Evolutionary conservation across 1,140 invertebrate genomes (phyloP).

Genomic region (Drosophila kanapiae): DNA sequence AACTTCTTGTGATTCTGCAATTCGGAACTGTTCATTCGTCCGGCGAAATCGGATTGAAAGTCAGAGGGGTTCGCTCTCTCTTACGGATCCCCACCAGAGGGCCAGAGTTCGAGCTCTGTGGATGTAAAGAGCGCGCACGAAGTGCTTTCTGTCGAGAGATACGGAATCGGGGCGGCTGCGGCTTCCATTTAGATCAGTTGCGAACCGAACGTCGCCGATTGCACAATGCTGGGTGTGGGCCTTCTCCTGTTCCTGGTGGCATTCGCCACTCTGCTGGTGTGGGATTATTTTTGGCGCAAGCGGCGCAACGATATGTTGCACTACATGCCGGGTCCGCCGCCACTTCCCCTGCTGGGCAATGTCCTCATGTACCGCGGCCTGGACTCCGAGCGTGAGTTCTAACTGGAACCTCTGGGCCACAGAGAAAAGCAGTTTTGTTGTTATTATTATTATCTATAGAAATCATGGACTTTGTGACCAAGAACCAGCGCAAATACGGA

Average conservation of each 20-base stretch:
- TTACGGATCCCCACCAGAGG: background rate
- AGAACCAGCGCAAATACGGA: constrained; percentile 62
- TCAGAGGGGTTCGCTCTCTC: background rate
- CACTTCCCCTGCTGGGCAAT: constrained; percentile 61
- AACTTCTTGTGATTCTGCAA: background rate
- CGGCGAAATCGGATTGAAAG: background rate
- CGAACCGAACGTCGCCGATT: constrained; percentile 1
- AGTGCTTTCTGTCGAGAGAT: background rate
- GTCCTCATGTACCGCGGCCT: constrained; percentile 44
- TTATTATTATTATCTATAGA: constrained; percentile 28
- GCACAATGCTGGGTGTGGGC: constrained; percentile 43
- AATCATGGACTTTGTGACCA: constrained; percentile 49
- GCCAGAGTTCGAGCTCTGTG: background rate
- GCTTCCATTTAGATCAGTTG: constrained; percentile 11
- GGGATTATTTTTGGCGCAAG: constrained; percentile 64
- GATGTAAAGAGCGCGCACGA: constrained; percentile 12
- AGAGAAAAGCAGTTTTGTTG: too few relatives aligned
- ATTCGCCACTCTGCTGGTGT: constrained; percentile 50
- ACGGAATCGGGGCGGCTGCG: background rate
- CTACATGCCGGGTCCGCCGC: constrained; percentile 49
- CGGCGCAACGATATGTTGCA: constrained; percentile 52
- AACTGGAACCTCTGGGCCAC: background rate
- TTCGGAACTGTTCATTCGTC: background rate
- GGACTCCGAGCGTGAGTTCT: constrained; percentile 52
- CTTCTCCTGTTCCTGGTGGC: constrained; percentile 38